Conservation (phyloP, 2,888 invertebrate genomes). For the Lasioglossum malachurum region DNA sequence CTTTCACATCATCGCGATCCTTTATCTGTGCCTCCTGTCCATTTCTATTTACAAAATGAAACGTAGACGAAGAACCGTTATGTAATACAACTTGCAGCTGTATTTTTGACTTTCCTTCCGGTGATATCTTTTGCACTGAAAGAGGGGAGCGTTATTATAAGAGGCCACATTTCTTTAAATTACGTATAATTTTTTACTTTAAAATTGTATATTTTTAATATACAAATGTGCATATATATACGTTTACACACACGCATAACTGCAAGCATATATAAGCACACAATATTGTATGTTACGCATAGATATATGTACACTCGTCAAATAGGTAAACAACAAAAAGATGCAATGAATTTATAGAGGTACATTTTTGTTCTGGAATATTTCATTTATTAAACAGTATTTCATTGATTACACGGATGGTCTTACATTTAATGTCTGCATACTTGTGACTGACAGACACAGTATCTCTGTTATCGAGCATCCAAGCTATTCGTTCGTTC, state of each 20-base stretch:
- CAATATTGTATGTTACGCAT: neutral
- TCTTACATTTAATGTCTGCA: constrained; percentile 97
- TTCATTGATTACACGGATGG: constrained; percentile 41
- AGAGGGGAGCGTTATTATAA: constrained; percentile 29
- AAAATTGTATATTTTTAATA: too few species aligned
- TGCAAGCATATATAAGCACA: neutral
- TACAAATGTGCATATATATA: neutral
- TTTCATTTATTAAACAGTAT: constrained; percentile 58
- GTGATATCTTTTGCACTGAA: constrained; percentile 97
- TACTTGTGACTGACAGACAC: constrained; percentile 97
- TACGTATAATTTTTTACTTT: too few species aligned
- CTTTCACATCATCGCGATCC: constrained; percentile 97
- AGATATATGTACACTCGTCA: neutral
- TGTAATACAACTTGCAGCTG: constrained; percentile 98
- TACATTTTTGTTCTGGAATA: constrained; percentile 45
- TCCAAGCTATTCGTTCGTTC: constrained; percentile 98
- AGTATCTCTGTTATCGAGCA: constrained; percentile 96
- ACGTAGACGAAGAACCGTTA: constrained; percentile 97
- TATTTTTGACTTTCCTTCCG: constrained; percentile 98
- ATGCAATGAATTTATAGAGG: constrained; percentile 48
- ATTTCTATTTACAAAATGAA: constrained; percentile 97
- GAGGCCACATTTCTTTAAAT: neutral
- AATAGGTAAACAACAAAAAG: constrained; percentile 5
- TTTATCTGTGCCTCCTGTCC: constrained; percentile 93
- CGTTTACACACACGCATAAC: neutral